These are phyloP conservation scores for zebrafish (Danio rerio) DNA, from an alignment of 2,113 vertebrate genomes.

Conservation along the genomic window GRCz12tu NC_133182.1:74591001-74591500, in stretches of 20 bases:
- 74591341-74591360: not conserved
- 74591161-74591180: constrained; percentile 13
- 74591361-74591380: not conserved
- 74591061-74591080: constrained; percentile 17
- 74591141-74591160: constrained; percentile 14
- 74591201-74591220: constrained; percentile 34
- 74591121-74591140: constrained; percentile 48
- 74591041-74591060: not conserved
- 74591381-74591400: too few relatives aligned
- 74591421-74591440: too few relatives aligned
- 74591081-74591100: constrained; percentile 62
- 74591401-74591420: too few relatives aligned
- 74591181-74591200: constrained; percentile 17
- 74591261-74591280: constrained; percentile 35
- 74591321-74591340: constrained; percentile 21
- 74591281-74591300: constrained; percentile 44
- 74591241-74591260: constrained; percentile 49
- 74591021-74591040: not conserved
- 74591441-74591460: too few relatives aligned
- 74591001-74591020: not conserved
- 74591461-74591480: too few relatives aligned
- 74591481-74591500: too few relatives aligned
- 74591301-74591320: constrained; percentile 46
- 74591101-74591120: constrained; percentile 30
- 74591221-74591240: constrained; percentile 45